Percentiles rank a stretch among this genome's conserved stretches.
These are phyloP conservation scores for Drosophila parvula DNA, from an alignment of 1,140 invertebrate species.

Conservation along the genomic window DNA sequence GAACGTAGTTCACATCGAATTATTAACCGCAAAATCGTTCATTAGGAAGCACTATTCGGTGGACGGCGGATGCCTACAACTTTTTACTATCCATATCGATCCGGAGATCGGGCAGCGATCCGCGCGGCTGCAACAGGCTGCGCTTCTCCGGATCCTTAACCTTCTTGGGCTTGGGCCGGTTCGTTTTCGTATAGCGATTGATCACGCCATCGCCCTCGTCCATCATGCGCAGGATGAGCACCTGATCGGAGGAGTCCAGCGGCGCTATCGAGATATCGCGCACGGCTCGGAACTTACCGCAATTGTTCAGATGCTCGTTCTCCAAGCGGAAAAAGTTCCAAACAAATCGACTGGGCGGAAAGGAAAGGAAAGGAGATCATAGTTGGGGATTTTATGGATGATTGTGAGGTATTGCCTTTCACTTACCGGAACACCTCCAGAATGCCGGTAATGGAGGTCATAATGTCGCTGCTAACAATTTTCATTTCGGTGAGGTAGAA, in stretches of 20 bases:
- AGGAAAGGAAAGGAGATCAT: not conserved
- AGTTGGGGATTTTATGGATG: not conserved
- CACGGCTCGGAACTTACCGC: conserved; percentile 99
- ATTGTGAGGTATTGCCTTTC: not conserved
- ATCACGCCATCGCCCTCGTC: conserved; percentile 95
- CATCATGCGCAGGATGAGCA: conserved; percentile 97
- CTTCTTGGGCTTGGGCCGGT: conserved; percentile 85
- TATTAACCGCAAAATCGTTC: conserved; percentile 37
- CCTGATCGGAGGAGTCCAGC: conserved; percentile 96
- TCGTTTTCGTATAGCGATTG: conserved; percentile 88
- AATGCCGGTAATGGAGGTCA: conserved; percentile 94
- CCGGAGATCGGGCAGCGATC: conserved; percentile 84
- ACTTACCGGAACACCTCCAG: conserved; percentile 96
- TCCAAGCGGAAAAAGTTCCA: conserved; percentile 99
- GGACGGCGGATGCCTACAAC: conserved; percentile 51
- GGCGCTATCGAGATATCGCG: conserved; percentile 99
- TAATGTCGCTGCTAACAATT: conserved; percentile 91
- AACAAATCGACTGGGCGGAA: conserved; percentile 92
- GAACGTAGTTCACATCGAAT: not conserved
- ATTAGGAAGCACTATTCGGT: conserved; percentile 25
- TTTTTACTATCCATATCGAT: conserved; percentile 83
- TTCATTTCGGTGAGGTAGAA: conserved; percentile 94
- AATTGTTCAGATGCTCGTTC: conserved; percentile 99
- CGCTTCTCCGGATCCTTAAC: conserved; percentile 86
- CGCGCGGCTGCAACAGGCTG: conserved; percentile 84